A percentile compares a stretch with the other conserved stretches of the same genome.
Evolutionary conservation across 2,888 invertebrate genomes (phyloP).

Genomic region (Polietes domitor): DNA sequence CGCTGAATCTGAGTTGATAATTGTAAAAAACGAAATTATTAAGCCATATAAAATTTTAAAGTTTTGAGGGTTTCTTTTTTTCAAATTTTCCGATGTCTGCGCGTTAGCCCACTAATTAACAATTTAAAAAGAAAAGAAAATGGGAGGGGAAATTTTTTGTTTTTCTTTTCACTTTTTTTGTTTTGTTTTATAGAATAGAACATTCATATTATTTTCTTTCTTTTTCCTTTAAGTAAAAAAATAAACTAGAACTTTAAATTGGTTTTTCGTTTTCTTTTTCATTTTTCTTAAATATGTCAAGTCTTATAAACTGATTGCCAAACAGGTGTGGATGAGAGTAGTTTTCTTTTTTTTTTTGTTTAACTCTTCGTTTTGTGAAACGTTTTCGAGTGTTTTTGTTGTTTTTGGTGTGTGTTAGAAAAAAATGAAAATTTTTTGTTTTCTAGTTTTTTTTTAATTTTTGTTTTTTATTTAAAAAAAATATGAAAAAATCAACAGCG

Average conservation of each 20-base stretch:
- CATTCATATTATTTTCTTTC: constrained; percentile 38
- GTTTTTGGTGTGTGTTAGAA: neutral
- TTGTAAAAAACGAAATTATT: too few relatives aligned
- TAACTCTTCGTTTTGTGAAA: constrained; percentile 19
- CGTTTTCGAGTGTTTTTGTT: neutral
- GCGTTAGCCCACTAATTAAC: constrained; percentile 65
- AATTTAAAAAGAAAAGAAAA: too few relatives aligned
- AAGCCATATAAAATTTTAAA: too few relatives aligned
- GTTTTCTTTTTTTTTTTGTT: neutral
- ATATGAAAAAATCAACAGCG: constrained; percentile 60
- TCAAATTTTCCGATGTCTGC: too few relatives aligned
- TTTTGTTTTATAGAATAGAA: constrained; percentile 10
- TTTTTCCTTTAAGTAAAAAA: constrained; percentile 55
- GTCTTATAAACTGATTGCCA: constrained; percentile 67
- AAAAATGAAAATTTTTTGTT: constrained; percentile 13
- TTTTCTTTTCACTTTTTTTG: constrained; percentile 20
- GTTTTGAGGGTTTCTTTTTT: too few relatives aligned
- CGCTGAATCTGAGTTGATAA: too few relatives aligned
- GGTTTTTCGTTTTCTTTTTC: constrained; percentile 6
- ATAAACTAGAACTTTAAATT: constrained; percentile 34
- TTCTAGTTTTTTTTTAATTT: constrained; percentile 6
- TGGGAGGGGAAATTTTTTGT: constrained; percentile 39
- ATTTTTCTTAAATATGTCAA: constrained; percentile 45
- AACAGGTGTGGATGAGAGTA: constrained; percentile 55
- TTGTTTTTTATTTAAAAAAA: constrained; percentile 37